phyloP scores from a whole-genome alignment of 2,888 invertebrate genomes.

The Euzophera pinguis region DNA sequence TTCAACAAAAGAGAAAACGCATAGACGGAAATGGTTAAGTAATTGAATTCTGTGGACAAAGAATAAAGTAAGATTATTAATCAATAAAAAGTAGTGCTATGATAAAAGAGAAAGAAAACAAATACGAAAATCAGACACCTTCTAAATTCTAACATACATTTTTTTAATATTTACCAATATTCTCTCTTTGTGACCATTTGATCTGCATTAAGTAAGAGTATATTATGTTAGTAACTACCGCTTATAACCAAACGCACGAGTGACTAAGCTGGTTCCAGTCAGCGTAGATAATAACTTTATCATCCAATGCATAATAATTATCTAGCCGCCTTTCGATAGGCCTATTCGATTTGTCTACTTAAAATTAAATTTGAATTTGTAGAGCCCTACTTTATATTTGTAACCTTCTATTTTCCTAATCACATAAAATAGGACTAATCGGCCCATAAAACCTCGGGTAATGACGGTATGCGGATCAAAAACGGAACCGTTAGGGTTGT shows the following conservation, averaged over 20 bases:
- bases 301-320: not conserved
- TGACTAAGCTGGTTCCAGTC: not conserved
- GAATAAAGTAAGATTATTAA: no score
- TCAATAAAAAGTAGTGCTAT: no score
- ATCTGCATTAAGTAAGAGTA: no score
- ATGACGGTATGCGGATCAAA: constrained; percentile 22
- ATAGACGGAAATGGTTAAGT: no score
- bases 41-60: no score
- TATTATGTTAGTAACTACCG: no score
- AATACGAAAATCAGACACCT: no score
- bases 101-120: no score
- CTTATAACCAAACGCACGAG: not conserved
- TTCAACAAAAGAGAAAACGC: no score
- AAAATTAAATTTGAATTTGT: constrained; percentile 6
- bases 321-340: not conserved
- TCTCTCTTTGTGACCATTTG: no score
- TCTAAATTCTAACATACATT: no score
- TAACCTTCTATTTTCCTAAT: constrained; percentile 17
- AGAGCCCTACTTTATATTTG: not conserved
- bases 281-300: constrained; percentile 4
- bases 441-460: constrained; percentile 20
- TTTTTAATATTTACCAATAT: no score
- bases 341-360: constrained; percentile 6
- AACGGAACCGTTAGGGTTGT: constrained; percentile 12
- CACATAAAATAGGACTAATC: constrained; percentile 14